These are phyloP conservation scores for Oligia strigilis DNA, from an alignment of 2,888 invertebrate genomes.

Conservation along the genomic window DNA sequence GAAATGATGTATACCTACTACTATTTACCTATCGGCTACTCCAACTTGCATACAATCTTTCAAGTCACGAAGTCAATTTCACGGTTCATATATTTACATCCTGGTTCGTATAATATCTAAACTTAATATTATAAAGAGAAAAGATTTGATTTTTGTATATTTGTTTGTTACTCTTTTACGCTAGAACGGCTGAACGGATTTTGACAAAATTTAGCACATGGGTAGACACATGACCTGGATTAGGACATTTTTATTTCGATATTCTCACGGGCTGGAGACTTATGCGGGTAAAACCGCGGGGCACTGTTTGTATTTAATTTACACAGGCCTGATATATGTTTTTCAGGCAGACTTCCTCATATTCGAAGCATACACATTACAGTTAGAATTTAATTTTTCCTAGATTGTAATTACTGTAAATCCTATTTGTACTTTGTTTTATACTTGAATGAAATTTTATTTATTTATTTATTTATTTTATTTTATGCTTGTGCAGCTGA, in stretches of 20 bases:
- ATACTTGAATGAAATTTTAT: too few species aligned
- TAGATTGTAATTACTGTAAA: too few species aligned
- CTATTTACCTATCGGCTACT: too few species aligned
- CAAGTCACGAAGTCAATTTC: neutral
- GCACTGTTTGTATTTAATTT: neutral
- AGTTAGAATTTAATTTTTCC: too few species aligned
- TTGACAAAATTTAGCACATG: neutral
- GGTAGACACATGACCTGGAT: too few species aligned
- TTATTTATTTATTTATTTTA: too few species aligned
- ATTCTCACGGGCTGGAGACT: neutral
- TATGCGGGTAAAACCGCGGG: neutral
- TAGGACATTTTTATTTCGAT: too few species aligned
- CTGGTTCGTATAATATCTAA: neutral
- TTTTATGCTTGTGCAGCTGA: neutral
- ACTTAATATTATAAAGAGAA: too few species aligned
- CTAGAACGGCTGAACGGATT: neutral
- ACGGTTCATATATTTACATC: neutral
- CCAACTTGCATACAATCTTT: neutral
- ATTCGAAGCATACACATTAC: too few species aligned
- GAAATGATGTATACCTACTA: neutral
- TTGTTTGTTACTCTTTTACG: neutral
- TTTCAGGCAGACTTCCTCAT: neutral
- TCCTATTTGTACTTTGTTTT: too few species aligned
- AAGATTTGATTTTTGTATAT: neutral
- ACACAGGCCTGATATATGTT: neutral